Conservation (phyloP, 2,888 invertebrate genomes). For the Vanessa cardui region DNA sequence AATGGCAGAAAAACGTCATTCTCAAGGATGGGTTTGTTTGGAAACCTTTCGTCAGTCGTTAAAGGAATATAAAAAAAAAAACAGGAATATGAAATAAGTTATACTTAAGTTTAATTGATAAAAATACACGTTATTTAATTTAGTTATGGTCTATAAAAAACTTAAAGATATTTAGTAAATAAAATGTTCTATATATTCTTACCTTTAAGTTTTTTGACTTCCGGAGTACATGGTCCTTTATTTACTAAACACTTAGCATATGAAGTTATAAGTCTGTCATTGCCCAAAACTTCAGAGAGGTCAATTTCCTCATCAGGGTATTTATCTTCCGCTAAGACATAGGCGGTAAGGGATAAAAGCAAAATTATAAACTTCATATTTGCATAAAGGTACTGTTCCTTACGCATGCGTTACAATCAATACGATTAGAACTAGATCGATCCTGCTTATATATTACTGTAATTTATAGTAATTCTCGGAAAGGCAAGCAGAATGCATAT, state of each 20-base stretch:
- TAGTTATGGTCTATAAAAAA: neutral
- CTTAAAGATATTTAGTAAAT: neutral
- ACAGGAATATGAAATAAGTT: neutral
- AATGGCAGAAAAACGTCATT: slow-evolving; percentile 72
- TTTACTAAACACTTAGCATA: slow-evolving; percentile 87
- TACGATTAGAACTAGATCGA: slow-evolving; percentile 37
- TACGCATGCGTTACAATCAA: neutral
- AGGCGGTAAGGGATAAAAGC: slow-evolving; percentile 52
- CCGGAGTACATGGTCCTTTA: slow-evolving; percentile 86
- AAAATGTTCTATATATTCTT: slow-evolving; percentile 44
- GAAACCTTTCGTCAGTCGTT: slow-evolving; percentile 74
- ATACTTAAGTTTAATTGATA: slow-evolving; percentile 11
- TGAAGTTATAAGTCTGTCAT: slow-evolving; percentile 85
- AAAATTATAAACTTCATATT: slow-evolving; percentile 27
- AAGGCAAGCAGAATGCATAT: slow-evolving; percentile 39
- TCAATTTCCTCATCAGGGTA: slow-evolving; percentile 87
- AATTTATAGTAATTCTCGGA: slow-evolving; percentile 39
- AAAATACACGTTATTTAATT: slow-evolving; percentile 5
- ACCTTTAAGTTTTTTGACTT: slow-evolving; percentile 88
- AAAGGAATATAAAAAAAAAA: slow-evolving; percentile 17
- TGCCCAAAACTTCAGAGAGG: slow-evolving; percentile 85
- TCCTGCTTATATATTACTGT: slow-evolving; percentile 29
- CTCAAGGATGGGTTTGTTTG: slow-evolving; percentile 77
- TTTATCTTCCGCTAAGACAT: slow-evolving; percentile 61
- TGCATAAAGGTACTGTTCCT: neutral